These are phyloP conservation scores for Melanchra persicariae DNA, from an alignment of 2,888 invertebrate genomes.

Conservation along the genomic window DNA sequence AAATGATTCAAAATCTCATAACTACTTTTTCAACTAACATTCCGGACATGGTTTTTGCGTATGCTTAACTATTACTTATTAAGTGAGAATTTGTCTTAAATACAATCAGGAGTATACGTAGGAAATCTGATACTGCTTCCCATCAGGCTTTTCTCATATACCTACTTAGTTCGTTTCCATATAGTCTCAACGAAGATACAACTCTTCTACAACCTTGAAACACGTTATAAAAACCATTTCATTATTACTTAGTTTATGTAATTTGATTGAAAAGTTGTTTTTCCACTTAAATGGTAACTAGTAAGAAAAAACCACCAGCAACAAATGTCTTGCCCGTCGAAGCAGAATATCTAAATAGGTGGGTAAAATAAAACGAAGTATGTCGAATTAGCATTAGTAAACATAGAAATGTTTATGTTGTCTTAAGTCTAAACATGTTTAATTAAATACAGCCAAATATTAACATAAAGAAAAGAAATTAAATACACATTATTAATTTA, in stretches of 20 bases:
- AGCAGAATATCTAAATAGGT: conserved; percentile 22
- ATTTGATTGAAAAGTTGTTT: conserved; percentile 31
- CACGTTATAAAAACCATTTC: conserved; percentile 15
- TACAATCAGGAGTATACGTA: no score
- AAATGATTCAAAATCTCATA: no score
- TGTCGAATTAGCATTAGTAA: conserved; percentile 28
- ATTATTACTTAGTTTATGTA: conserved; percentile 13
- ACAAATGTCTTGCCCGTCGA: conserved; percentile 3
- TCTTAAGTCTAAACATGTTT: neutral
- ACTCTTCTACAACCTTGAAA: conserved; percentile 30
- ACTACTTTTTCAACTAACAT: no score
- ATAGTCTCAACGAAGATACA: neutral
- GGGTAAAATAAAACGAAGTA: conserved; percentile 8
- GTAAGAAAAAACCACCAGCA: neutral
- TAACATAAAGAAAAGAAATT: neutral
- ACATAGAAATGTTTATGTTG: conserved; percentile 5
- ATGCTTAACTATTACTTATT: neutral
- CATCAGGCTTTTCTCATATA: neutral
- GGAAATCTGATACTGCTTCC: neutral
- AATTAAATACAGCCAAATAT: neutral
- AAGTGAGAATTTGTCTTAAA: no score
- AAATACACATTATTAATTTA: no score
- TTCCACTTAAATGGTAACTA: conserved; percentile 21
- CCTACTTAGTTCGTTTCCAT: neutral
- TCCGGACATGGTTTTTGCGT: neutral